Conservation (phyloP, 2,797 vertebrate genomes). For the Coendou prehensilis region DNA sequence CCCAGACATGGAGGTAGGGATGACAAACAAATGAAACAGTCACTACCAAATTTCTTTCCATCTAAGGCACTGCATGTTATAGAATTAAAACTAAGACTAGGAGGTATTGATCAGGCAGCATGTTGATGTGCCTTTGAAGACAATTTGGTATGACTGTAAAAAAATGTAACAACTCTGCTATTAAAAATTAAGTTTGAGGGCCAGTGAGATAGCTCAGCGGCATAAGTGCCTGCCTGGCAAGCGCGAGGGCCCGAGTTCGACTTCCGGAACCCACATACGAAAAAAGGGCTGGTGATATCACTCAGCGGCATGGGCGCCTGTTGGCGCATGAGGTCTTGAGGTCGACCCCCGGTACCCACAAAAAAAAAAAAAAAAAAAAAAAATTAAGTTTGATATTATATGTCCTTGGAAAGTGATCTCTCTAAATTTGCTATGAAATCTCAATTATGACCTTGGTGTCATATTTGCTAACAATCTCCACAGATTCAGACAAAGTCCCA, state of each 20-base stretch:
- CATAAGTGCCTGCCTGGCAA: no score
- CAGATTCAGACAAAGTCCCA: conserved; percentile 61
- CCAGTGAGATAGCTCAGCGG: no score
- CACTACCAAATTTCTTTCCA: neutral
- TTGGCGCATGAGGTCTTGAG: no score
- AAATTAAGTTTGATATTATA: conserved; percentile 57
- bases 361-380: no score
- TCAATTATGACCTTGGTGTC: conserved; percentile 71
- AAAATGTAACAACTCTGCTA: conserved; percentile 46
- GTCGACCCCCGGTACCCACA: no score
- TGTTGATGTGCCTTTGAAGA: neutral
- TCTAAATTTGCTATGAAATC: conserved; percentile 68
- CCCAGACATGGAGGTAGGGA: neutral
- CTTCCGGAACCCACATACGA: no score
- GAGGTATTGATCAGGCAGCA: neutral
- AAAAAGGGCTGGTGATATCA: no score
- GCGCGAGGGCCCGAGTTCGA: no score
- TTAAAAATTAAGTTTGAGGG: neutral
- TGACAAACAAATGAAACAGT: neutral
- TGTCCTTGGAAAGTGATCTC: conserved; percentile 41
- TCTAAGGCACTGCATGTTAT: neutral
- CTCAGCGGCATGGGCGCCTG: no score
- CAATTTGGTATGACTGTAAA: conserved; percentile 60
- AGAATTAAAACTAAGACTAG: neutral
- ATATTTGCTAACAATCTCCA: conserved; percentile 75